Evolutionary conservation across 2,888 invertebrate species (phyloP), one percentile per base, ranked within the genome.

Genomic region (Heliconius hortense): DNA sequence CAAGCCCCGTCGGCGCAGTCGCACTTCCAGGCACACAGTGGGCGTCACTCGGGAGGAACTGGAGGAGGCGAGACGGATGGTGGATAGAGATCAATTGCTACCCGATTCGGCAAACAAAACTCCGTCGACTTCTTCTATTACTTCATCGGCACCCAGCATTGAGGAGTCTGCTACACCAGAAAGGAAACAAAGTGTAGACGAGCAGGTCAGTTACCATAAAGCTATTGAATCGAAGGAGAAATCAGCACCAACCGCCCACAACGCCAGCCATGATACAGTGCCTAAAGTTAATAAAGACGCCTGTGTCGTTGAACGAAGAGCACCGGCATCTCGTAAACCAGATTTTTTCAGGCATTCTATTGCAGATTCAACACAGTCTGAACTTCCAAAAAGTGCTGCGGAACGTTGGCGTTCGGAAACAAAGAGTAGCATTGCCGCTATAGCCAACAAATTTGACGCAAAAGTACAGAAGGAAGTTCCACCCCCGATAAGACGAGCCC

Each of bases 21-120:
- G 96, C 48, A 95, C 96, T 78, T 95, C 95, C 68, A 91, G 98
- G 0, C 97, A 98, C 87, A 98, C 98, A 0, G 97, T 98, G 31
- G 97, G 97, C 68, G 97, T 98, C 26, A 97, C 97, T 60, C 95
- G 95, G 66, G 97, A 97, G 85, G 98, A 98, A 84, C 89, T 98
- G 39, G 97, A 96, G 4, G 96, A 96, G 82, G 98, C 98, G 0
- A 94, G 97, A 67, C 95, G 96, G 76, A 95, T 97, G 84, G 95
- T 97, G 80, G 96, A 97, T 87, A 83, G 87, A 11, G 89, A 88
- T 76, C 85, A 87, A 21, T 82, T 94, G n/a, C 66, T 81, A 24
- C 81, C 81, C 5, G 79, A 95, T 92, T 81, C 79, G 24, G 80
- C 83, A 4, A 84, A 85, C 3, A 80, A 82, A 5, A 73, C 82